Evolutionary conservation across 2,888 invertebrate species (phyloP).

Genomic region (Blastobasis lacticolella): DNA sequence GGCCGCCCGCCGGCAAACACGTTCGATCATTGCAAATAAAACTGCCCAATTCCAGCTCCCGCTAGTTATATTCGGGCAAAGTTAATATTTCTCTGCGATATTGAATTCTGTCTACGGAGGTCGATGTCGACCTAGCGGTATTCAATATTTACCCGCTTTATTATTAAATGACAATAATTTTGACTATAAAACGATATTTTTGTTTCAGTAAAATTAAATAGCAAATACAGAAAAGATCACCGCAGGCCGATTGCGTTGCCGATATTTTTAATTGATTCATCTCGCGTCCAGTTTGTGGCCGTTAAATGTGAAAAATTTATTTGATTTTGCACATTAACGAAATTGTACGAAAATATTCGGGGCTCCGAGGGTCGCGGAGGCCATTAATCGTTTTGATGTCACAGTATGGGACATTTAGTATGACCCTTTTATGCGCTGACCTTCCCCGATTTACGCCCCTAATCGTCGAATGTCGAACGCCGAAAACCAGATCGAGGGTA

Average conservation of each 20-base stretch:
- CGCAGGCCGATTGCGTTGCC: conserved; percentile 4
- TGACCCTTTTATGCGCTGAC: conserved; percentile 66
- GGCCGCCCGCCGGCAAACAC: too few species aligned
- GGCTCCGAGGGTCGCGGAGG: conserved; percentile 48
- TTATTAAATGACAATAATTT: too few species aligned
- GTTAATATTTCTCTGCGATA: too few species aligned
- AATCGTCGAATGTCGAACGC: conserved; percentile 49
- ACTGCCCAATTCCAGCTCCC: too few species aligned
- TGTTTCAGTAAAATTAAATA: too few species aligned
- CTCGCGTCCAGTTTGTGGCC: neutral
- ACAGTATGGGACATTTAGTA: conserved; percentile 72
- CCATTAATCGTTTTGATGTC: conserved; percentile 72
- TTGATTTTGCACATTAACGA: conserved; percentile 38
- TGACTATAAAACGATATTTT: too few species aligned
- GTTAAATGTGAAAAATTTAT: conserved; percentile 1
- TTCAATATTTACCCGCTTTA: too few species aligned
- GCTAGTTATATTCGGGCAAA: too few species aligned
- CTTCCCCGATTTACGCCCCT: conserved; percentile 52
- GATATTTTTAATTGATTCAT: conserved; percentile 3
- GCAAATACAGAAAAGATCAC: conserved; percentile 3
- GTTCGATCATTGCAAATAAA: too few species aligned
- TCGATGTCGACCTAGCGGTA: too few species aligned
- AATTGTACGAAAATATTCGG: conserved; percentile 62
- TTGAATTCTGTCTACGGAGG: too few species aligned
- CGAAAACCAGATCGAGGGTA: conserved; percentile 39